Evolutionary conservation across 2,797 vertebrate species (phyloP), one percentile per base, ranked within the genome.

Genomic region (Gallinago nigripennis): DNA sequence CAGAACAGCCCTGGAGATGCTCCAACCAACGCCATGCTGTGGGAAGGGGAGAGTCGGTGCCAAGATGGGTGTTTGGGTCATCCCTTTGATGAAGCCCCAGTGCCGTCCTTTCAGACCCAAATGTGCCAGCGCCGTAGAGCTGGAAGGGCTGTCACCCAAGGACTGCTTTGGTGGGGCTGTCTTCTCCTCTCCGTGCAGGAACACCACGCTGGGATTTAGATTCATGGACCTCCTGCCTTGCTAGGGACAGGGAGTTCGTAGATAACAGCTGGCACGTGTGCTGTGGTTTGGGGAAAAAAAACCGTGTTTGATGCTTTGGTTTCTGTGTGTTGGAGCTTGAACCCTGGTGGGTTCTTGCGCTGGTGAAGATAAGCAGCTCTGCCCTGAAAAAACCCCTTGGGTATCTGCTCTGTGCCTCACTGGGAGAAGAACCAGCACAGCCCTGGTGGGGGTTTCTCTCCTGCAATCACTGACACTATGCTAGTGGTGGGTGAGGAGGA

Each of bases 291-390:
- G 46, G 21, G 31, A 28, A 58, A 21, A 21, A 7, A 21, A 7
- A 23, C 1, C 1, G 0, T 11, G 2, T 20, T 0, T 2, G 8
- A 2, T 1, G 2, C 0, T 6, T 31, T 57, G 53, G 24, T 35
- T 11, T 70, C 66, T 54, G 53, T 12, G 21, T 51, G 60, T 3
- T 5, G 2, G 51, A 66, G 56, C 8, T n/a, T 5, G 11, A 70
- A 12, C 8, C 35, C 18, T 35, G 46, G 4, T 7, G 24, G 5
- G 50, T 18, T 39, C 73, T 68, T 33, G 39, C 12, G 7, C 24
- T 2, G 1, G 57, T 23, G 30, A 27, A 41, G 43, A 33, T 13
- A 27, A 1, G 41, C 0, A 4, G 8, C 41, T 79, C 3, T 3
- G 2, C n/a, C 37, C n/a, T 31, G 24, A 27, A 50, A 39, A 30